phyloP scores from a whole-genome alignment of 2,888 invertebrate species.

The Andrena hattorfiana region DNA sequence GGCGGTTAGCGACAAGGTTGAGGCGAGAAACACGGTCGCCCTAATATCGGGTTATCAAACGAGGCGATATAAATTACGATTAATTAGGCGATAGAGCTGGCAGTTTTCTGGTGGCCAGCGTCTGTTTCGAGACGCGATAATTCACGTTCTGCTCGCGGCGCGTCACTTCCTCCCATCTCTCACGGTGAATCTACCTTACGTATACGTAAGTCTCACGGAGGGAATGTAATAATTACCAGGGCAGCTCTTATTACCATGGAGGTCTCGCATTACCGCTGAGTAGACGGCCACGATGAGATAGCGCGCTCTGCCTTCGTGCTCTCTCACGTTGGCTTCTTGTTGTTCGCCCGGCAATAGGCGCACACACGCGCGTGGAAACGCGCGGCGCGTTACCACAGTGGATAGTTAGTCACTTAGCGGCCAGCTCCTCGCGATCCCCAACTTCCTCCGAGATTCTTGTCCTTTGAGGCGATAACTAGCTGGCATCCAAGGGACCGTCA shows the following conservation, averaged over 20 bases:
- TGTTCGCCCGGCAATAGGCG: slow-evolving; percentile 6
- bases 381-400: slow-evolving; percentile 43
- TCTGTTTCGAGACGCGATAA: slow-evolving; percentile 44
- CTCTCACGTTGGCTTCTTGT: slow-evolving; percentile 49
- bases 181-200: slow-evolving; percentile 47
- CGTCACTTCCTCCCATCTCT: slow-evolving; percentile 54
- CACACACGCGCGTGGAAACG: slow-evolving; percentile 21
- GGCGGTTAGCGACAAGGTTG: slow-evolving; percentile 6
- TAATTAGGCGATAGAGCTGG: slow-evolving; percentile 59
- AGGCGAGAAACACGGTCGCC: background rate
- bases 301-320: slow-evolving; percentile 34
- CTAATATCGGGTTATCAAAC: slow-evolving; percentile 41
- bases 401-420: slow-evolving; percentile 61
- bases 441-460: slow-evolving; percentile 26
- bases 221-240: slow-evolving; percentile 79
- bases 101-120: slow-evolving; percentile 46
- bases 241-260: slow-evolving; percentile 80
- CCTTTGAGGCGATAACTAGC: slow-evolving; percentile 26
- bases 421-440: slow-evolving; percentile 29
- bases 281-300: slow-evolving; percentile 69
- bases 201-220: slow-evolving; percentile 62
- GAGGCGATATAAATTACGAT: slow-evolving; percentile 48
- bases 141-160: slow-evolving; percentile 31
- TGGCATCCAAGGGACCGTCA: background rate
- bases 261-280: slow-evolving; percentile 81